A percentile compares a stretch with the other conserved stretches of the same genome.
Conservation (phyloP, 2,888 invertebrate species). For the Pollenia griseotomentosa region DNA sequence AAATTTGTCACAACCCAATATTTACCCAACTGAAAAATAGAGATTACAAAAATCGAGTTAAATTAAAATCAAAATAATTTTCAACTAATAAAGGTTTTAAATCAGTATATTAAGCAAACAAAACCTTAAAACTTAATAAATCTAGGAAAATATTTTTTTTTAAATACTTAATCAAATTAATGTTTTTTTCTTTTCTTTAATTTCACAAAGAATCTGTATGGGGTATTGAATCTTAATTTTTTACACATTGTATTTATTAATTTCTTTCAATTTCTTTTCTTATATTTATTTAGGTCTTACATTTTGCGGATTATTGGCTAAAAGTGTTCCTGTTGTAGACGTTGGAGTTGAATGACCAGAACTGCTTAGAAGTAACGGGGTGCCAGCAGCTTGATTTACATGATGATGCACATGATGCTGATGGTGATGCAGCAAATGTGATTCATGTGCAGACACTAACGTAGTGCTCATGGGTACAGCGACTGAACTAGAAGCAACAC, state of each 20-base stretch:
- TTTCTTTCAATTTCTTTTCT: slow-evolving; percentile 5
- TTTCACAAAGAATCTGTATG: slow-evolving; percentile 35
- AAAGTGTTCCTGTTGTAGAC: slow-evolving; percentile 59
- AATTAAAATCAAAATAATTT: background rate
- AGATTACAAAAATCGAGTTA: background rate
- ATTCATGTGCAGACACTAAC: slow-evolving; percentile 56
- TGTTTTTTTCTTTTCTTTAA: background rate
- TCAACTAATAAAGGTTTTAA: background rate
- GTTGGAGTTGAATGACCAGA: slow-evolving; percentile 39
- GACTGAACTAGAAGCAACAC: slow-evolving; percentile 39
- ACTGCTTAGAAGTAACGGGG: slow-evolving; percentile 43
- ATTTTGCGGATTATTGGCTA: slow-evolving; percentile 74
- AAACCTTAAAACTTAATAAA: too few species aligned
- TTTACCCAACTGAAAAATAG: slow-evolving; percentile 87
- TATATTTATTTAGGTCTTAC: slow-evolving; percentile 67
- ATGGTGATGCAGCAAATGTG: slow-evolving; percentile 55
- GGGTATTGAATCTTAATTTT: background rate
- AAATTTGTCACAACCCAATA: slow-evolving; percentile 94
- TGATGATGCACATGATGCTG: slow-evolving; percentile 56
- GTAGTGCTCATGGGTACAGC: slow-evolving; percentile 39
- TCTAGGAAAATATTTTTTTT: too few species aligned
- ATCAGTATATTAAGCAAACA: too few species aligned
- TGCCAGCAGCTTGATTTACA: slow-evolving; percentile 31
- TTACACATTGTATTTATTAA: background rate
- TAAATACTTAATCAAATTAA: background rate